These are phyloP conservation scores for Lepidurus arcticus DNA, from an alignment of 1,140 invertebrate genomes.

Conservation along the genomic window DNA sequence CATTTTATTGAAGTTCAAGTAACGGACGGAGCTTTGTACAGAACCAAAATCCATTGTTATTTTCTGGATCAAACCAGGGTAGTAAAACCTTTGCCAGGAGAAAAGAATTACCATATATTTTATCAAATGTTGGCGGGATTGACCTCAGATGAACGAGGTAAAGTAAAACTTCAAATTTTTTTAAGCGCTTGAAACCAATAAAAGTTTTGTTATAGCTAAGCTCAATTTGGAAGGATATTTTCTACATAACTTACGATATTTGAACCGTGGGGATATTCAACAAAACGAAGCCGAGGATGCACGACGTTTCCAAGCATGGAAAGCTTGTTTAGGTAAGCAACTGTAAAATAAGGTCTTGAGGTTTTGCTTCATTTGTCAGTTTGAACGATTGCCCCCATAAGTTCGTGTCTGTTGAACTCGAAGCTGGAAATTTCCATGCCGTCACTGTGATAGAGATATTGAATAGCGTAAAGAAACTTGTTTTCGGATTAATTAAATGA, in stretches of 20 bases:
- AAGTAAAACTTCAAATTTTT: constrained; percentile 27
- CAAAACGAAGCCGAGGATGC: constrained; percentile 73
- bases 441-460: background rate
- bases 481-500: background rate
- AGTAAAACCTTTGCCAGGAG: constrained; percentile 71
- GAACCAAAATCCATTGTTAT: constrained; percentile 93
- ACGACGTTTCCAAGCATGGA: constrained; percentile 75
- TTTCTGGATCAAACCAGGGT: constrained; percentile 89
- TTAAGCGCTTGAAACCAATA: constrained; percentile 21
- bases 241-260: constrained; percentile 68
- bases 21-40: constrained; percentile 87
- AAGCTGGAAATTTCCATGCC: background rate
- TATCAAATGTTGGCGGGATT: constrained; percentile 93
- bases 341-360: too few relatives aligned
- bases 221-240: constrained; percentile 78
- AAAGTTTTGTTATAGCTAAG: constrained; percentile 38
- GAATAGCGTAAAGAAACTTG: background rate
- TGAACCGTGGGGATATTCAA: constrained; percentile 62
- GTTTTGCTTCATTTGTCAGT: too few relatives aligned
- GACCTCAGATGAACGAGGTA: constrained; percentile 73
- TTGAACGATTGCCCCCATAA: too few relatives aligned
- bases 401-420: too few relatives aligned
- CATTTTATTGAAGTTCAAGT: constrained; percentile 95
- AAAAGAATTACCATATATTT: constrained; percentile 96
- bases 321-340: constrained; percentile 65